Percentiles rank a stretch among this genome's conserved stretches.
These are phyloP conservation scores for Tipula helvola DNA, from an alignment of 2,888 invertebrate species.

Conservation along the genomic window DNA sequence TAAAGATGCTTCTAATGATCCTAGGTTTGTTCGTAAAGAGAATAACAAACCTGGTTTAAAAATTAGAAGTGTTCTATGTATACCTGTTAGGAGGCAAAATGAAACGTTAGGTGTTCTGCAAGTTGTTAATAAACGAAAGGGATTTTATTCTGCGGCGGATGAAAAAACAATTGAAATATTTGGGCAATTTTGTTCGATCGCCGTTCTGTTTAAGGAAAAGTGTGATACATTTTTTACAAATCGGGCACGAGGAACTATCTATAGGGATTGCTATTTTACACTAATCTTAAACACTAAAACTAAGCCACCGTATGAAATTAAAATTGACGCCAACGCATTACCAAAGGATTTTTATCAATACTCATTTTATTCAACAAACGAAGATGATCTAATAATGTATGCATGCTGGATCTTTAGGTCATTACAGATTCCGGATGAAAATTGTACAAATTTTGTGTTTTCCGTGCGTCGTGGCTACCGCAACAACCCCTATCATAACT, in stretches of 20 bases:
- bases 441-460: conserved; percentile 33
- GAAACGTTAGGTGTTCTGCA: conserved; percentile 45
- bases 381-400: neutral
- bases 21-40: conserved; percentile 40
- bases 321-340: neutral
- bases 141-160: conserved; percentile 39
- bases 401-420: neutral
- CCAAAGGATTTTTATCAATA: neutral
- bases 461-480: conserved; percentile 40
- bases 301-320: neutral
- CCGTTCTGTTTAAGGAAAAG: conserved; percentile 34
- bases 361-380: neutral
- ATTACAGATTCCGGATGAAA: neutral
- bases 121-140: conserved; percentile 42
- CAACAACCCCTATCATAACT: conserved; percentile 47
- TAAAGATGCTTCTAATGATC: conserved; percentile 42
- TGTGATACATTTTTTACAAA: neutral
- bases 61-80: conserved; percentile 41
- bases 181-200: conserved; percentile 43
- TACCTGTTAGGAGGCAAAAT: conserved; percentile 40
- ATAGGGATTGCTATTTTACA: neutral
- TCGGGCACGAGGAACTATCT: neutral
- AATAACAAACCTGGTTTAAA: conserved; percentile 44
- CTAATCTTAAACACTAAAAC: neutral
- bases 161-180: conserved; percentile 43